Base-by-base conservation (phyloP, 2,797 vertebrate species). In the Bufotes viridis region DNA sequence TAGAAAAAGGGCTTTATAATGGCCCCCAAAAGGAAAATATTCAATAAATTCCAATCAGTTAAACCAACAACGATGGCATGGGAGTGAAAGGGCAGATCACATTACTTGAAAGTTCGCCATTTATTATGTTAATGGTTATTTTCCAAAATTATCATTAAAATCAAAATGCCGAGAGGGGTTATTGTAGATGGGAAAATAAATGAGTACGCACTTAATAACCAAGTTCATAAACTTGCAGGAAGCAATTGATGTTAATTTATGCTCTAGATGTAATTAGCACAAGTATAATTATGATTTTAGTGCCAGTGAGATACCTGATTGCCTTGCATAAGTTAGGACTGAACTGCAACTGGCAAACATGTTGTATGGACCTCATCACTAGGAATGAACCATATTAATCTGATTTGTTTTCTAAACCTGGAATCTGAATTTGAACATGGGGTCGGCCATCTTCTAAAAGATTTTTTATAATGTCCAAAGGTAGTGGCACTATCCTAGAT, bases 161-260 rank as follows among this genome's bases (percentile, higher is more conserved):
- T 65, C 7, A 24, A 65, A 88, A 88, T 76, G 81, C 80, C 61
- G 75, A 87, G 72, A 87, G 58, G 80, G 86, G 18, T 82, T 76
- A 83, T 49, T n/a, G 15, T 75, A 72, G 67, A 87, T 81, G 79
- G 70, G 82, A 87, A 87, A 87, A 87, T 87, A 76, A 87, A 87
- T 87, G 85, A 72, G 51, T 69, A 65, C 61, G 42, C 60, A 65
- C 84, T 85, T 87, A 51, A 81, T 81, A 61, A 74, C 65, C 29
- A 87, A 81, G 67, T 87, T 87, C 67, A 63, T 87, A 81, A 87
- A 81, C 78, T 81, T 81, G 26, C 29, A 87, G 85, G 76, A 87
- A 87, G 85, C 65, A 87, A 87, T 85, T 85, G 74, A 65, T 81
- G 85, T 51, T 87, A 80, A 87, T 87, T 81, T 87, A 80, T 87